Evolutionary conservation across 1,140 invertebrate species (phyloP).

Genomic region (Drosophila obscura): DNA sequence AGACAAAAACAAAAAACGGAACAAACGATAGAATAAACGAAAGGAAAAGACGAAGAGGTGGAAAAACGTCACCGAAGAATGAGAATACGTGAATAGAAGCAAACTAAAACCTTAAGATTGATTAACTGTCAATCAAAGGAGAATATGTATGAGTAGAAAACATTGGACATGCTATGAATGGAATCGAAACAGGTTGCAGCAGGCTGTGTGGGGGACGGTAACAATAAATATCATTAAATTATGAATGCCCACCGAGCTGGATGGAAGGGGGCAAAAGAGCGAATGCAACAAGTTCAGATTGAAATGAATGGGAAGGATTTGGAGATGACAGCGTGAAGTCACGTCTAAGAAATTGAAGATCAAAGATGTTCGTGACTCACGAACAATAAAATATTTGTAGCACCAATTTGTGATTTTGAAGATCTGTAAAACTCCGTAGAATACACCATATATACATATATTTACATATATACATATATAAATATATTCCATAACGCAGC

Average conservation of each 20-base stretch:
- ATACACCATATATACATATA: too few species aligned
- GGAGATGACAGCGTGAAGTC: constrained; percentile 14
- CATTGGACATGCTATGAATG: constrained; percentile 59
- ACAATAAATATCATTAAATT: constrained; percentile 67
- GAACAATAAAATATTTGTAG: too few species aligned
- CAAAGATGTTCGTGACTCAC: not conserved
- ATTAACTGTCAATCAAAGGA: constrained; percentile 76
- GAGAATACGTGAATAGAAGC: constrained; percentile 70
- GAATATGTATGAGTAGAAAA: constrained; percentile 31
- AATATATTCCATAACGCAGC: too few species aligned
- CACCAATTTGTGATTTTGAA: not conserved
- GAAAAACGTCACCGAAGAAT: constrained; percentile 57
- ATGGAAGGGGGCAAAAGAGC: constrained; percentile 25
- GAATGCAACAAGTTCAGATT: constrained; percentile 38
- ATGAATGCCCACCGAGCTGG: constrained; percentile 55
- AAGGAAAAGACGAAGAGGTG: constrained; percentile 3
- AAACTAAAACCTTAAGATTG: constrained; percentile 68
- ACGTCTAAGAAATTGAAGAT: not conserved
- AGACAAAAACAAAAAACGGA: constrained; percentile 26
- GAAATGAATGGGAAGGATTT: constrained; percentile 1
- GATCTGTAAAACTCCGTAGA: too few species aligned
- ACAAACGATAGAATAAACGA: constrained; percentile 13
- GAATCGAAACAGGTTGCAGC: constrained; percentile 64
- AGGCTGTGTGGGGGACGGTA: constrained; percentile 6
- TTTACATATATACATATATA: too few species aligned